phyloP scores from a whole-genome alignment of 2,113 vertebrate genomes.

The Parotia lawesii region DNA sequence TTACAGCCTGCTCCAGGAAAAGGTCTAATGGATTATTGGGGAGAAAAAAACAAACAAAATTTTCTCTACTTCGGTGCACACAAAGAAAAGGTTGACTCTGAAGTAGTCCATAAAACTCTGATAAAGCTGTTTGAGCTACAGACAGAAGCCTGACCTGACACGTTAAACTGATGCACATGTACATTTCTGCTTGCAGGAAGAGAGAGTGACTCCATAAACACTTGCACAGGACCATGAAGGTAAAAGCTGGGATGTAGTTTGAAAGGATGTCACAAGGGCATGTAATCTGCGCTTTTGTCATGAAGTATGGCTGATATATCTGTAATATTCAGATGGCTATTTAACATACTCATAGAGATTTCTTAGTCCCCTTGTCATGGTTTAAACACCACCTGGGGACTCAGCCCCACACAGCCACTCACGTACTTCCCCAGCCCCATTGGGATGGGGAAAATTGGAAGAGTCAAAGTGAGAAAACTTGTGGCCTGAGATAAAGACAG shows the following conservation, averaged over 20 bases:
- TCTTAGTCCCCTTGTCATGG: not conserved
- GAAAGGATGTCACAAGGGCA: not conserved
- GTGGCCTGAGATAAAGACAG: not conserved
- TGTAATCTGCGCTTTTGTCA: not conserved
- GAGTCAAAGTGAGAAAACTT: not conserved
- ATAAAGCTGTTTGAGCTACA: not conserved
- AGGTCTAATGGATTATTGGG: not conserved
- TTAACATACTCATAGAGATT: not conserved
- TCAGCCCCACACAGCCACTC: not conserved
- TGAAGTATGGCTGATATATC: not conserved
- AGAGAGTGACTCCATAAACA: not conserved
- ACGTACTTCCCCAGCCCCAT: not conserved
- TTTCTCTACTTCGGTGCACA: not conserved
- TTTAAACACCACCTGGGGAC: not conserved
- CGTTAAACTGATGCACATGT: fast-evolving
- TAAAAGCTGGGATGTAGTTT: not conserved
- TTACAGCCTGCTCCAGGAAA: not conserved
- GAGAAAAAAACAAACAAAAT: not conserved
- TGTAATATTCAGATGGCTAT: not conserved
- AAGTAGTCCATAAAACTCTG: not conserved
- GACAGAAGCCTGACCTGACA: not conserved
- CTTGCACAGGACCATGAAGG: not conserved
- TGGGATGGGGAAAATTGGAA: not conserved
- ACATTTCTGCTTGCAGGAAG: not conserved
- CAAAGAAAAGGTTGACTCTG: not conserved